These are phyloP conservation scores for Archips xylosteana DNA, from an alignment of 2,888 invertebrate genomes.

Conservation along the genomic window DNA sequence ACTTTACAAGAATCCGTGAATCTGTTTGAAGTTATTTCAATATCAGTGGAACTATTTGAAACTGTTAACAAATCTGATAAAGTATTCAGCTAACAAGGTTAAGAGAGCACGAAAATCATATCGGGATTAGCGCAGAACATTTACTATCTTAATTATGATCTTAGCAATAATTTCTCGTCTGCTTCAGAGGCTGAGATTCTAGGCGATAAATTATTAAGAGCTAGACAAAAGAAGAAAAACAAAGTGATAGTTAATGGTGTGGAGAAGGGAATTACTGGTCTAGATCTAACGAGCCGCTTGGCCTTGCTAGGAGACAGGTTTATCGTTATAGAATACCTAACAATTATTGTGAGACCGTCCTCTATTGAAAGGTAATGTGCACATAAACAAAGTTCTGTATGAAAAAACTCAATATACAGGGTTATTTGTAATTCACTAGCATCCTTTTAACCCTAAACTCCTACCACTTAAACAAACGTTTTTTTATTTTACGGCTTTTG, in stretches of 20 bases:
- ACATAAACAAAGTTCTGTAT: too few relatives aligned
- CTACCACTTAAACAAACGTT: too few relatives aligned
- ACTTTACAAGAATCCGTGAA: neutral
- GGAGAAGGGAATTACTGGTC: slow-evolving; percentile 23
- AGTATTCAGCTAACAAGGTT: neutral
- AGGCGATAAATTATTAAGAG: slow-evolving; percentile 23
- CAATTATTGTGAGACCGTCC: slow-evolving; percentile 4
- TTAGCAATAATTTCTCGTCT: slow-evolving; percentile 9
- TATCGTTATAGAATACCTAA: slow-evolving; percentile 28
- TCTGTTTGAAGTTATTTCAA: slow-evolving; percentile 1
- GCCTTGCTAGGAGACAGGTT: slow-evolving; percentile 20
- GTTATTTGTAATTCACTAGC: too few relatives aligned
- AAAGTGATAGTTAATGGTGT: slow-evolving; percentile 23
- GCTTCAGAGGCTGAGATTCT: neutral
- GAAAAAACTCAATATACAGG: too few relatives aligned
- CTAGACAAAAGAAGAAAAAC: slow-evolving; percentile 23
- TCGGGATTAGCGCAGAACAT: neutral
- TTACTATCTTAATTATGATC: slow-evolving; percentile 4
- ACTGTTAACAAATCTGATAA: neutral
- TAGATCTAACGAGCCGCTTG: slow-evolving; percentile 20
- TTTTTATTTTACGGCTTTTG: too few relatives aligned
- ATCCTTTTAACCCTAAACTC: too few relatives aligned
- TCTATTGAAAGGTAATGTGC: neutral
- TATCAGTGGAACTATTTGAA: neutral
- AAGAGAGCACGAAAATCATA: neutral